Evolutionary conservation across 2,888 invertebrate genomes (phyloP), one percentile per base, ranked within the genome.

Genomic region (Aproaerema taeniolella): DNA sequence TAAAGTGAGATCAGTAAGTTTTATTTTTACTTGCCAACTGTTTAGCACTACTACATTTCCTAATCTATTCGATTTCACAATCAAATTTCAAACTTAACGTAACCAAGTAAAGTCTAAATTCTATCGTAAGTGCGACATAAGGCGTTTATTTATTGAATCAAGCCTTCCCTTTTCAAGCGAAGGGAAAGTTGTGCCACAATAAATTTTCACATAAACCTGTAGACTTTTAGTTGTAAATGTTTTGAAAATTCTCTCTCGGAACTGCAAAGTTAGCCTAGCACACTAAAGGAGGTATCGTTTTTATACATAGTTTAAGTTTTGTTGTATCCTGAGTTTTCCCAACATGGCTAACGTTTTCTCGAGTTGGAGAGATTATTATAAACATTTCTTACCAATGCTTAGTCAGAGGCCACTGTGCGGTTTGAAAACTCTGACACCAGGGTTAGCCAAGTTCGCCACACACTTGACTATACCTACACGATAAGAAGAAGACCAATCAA

Each of bases 291-390:
- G 17, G 32, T 33, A 28, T 39, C 16, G 28, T 39, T 39, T 29
- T 39, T 38, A 38, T 38, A 30, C 29, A 32, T 26, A 32, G 25
- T 26, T 12, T 26, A 38, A 32, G 20, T 32, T 32, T 32, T 17
- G 10, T 20, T 6, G n/a, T n/a, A n/a, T n/a, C n/a, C n/a, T n/a
- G n/a, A n/a, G n/a, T n/a, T n/a, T n/a, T n/a, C n/a, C n/a, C n/a
- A n/a, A n/a, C n/a, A n/a, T n/a, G n/a, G n/a, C n/a, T n/a, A n/a
- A n/a, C n/a, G n/a, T n/a, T n/a, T n/a, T n/a, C n/a, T n/a, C n/a
- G n/a, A n/a, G n/a, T n/a, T n/a, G n/a, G n/a, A n/a, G n/a, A n/a
- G n/a, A n/a, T n/a, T n/a, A n/a, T n/a, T n/a, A n/a, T n/a, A n/a
- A n/a, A n/a, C n/a, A n/a, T n/a, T n/a, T n/a, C n/a, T n/a, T n/a